phyloP scores from a whole-genome alignment of 2,797 vertebrate genomes.

The Podarcis lilfordi region DNA sequence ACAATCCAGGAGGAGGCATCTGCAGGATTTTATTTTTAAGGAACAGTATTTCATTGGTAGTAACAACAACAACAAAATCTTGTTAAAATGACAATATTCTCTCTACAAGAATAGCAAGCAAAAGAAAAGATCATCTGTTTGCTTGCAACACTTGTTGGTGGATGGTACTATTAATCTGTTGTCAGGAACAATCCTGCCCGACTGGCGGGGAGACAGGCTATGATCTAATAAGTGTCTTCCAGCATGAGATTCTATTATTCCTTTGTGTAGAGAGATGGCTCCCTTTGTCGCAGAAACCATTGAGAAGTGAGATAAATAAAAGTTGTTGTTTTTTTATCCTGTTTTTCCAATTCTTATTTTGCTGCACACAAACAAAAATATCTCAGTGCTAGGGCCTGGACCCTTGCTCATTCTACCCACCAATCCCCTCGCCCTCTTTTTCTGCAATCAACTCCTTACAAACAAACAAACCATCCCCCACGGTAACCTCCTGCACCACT shows the following conservation, averaged over 20 bases:
- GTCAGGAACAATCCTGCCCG: background rate
- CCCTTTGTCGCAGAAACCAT: background rate
- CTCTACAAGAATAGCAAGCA: background rate
- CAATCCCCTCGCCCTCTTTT: no score
- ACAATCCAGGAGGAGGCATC: background rate
- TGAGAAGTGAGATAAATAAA: background rate
- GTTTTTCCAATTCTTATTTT: background rate
- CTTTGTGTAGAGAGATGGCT: conserved; percentile 25
- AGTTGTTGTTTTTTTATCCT: background rate
- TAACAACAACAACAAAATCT: background rate
- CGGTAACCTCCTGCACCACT: no score
- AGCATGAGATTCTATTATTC: conserved; percentile 23
- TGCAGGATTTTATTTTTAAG: background rate
- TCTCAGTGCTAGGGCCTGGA: background rate
- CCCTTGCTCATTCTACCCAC: no score
- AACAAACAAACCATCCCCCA: no score
- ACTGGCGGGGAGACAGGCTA: background rate
- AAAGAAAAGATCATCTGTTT: conserved; percentile 24
- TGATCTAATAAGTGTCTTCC: conserved; percentile 31
- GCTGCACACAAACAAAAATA: background rate
- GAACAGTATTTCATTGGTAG: background rate
- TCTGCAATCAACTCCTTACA: no score
- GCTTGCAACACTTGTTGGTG: background rate
- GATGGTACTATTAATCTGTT: conserved; percentile 26
- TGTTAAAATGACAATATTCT: background rate